A percentile compares a stretch with the other conserved stretches of the same genome.
Evolutionary conservation across 92 coral and sea anemone genomes (phyloP).

Genomic region (Paragorgia papillata): DNA sequence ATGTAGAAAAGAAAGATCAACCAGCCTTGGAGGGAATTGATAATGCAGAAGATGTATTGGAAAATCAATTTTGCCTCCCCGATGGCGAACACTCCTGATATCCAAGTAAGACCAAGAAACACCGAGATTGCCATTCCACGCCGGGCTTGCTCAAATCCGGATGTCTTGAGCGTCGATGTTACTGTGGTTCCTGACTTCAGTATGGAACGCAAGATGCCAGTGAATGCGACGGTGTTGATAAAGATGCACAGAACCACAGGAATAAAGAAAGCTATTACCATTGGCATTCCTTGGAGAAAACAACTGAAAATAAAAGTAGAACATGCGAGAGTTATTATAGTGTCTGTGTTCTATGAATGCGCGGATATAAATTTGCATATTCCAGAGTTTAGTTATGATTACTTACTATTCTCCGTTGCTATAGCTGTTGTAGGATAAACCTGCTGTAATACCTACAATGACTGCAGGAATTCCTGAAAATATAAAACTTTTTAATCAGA

Average conservation of each 20-base stretch:
- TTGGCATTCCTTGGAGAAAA: constrained; percentile 16
- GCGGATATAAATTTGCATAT: background rate
- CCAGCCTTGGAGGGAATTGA: constrained; percentile 52
- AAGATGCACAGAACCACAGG: constrained; percentile 21
- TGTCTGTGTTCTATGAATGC: background rate
- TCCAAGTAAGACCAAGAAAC: constrained; percentile 51
- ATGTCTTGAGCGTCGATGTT: background rate
- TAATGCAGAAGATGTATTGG: constrained; percentile 46
- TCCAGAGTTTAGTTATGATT: background rate
- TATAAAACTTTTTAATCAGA: background rate
- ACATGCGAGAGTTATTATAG: background rate
- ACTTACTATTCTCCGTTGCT: constrained; percentile 33
- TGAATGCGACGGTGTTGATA: constrained; percentile 11
- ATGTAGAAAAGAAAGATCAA: constrained; percentile 42
- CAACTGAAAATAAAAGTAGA: constrained; percentile 31
- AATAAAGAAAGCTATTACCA: constrained; percentile 28
- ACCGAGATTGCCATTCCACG: constrained; percentile 41
- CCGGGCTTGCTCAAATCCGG: constrained; percentile 3
- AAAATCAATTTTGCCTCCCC: constrained; percentile 42
- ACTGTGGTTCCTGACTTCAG: constrained; percentile 6
- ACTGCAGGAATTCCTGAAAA: constrained; percentile 38
- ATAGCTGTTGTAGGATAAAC: constrained; percentile 4
- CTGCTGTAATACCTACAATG: constrained; percentile 30
- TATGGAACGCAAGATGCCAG: constrained; percentile 13
- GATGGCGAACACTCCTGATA: constrained; percentile 45